A percentile compares a stretch with the other conserved stretches of the same genome.
These are phyloP conservation scores for Dusona sp. DNA, from an alignment of 2,888 invertebrate genomes.

Conservation along the genomic window DNA sequence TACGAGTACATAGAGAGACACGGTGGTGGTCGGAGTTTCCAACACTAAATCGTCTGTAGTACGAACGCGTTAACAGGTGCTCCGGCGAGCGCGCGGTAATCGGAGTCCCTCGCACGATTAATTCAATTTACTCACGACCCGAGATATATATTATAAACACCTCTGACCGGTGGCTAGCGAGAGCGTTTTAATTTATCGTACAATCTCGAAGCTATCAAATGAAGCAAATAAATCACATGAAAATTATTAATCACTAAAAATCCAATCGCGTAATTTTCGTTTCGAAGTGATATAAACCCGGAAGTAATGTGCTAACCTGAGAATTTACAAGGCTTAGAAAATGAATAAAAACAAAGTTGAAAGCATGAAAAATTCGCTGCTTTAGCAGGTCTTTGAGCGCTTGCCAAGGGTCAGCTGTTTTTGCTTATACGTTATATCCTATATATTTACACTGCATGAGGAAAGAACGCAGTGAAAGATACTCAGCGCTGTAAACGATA, in stretches of 20 bases:
- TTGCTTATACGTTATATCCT: not conserved
- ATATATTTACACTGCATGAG: conserved; percentile 24
- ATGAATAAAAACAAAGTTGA: conserved; percentile 15
- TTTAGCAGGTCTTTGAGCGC: conserved; percentile 42
- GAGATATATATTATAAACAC: conserved; percentile 21
- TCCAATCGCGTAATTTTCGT: not conserved
- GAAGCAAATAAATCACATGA: not conserved
- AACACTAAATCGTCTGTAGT: conserved; percentile 38
- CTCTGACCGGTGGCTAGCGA: not conserved
- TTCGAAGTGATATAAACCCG: conserved; percentile 27
- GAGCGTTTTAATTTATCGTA: not conserved
- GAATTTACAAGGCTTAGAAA: conserved; percentile 39
- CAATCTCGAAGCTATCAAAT: not conserved
- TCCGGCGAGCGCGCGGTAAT: conserved; percentile 42
- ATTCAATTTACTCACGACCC: conserved; percentile 63
- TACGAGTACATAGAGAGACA: not conserved
- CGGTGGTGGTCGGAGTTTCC: not conserved
- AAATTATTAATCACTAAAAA: not conserved
- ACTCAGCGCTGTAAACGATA: conserved; percentile 68
- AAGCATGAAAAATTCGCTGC: conserved; percentile 21
- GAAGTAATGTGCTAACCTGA: conserved; percentile 50
- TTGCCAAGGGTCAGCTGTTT: conserved; percentile 62
- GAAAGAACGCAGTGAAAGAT: conserved; percentile 63
- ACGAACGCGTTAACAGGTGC: conserved; percentile 65
- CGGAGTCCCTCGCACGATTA: conserved; percentile 61